These are phyloP conservation scores for Drosophila testacea DNA, from an alignment of 2,888 invertebrate species.

Conservation along the genomic window DNA sequence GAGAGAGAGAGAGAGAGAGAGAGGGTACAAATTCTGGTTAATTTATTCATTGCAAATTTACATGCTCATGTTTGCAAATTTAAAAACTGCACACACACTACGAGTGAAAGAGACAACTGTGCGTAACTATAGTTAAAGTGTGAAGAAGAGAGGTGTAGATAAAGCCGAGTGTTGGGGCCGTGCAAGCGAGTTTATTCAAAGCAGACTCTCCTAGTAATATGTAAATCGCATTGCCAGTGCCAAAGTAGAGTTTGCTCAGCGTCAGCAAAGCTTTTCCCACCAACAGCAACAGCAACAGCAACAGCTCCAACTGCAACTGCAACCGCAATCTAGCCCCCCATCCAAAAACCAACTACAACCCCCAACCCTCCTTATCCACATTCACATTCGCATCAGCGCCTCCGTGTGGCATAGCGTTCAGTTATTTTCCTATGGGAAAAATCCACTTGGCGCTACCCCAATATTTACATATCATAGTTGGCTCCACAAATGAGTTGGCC, in stretches of 20 bases:
- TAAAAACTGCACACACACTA: slow-evolving; percentile 64
- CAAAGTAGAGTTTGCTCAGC: slow-evolving; percentile 66
- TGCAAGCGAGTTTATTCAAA: slow-evolving; percentile 74
- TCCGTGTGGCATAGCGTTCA: slow-evolving; percentile 54
- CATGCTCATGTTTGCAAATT: slow-evolving; percentile 80
- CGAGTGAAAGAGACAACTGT: slow-evolving; percentile 20
- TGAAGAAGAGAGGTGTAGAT: slow-evolving; percentile 28
- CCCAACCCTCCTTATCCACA: slow-evolving; percentile 11
- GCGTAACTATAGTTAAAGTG: slow-evolving; percentile 11
- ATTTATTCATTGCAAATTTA: slow-evolving; percentile 80
- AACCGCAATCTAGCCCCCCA: background rate
- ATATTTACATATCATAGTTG: slow-evolving; percentile 72
- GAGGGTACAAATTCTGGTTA: slow-evolving; percentile 57
- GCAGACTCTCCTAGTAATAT: slow-evolving; percentile 78
- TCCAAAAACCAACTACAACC: background rate
- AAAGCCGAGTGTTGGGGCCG: slow-evolving; percentile 37
- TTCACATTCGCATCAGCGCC: slow-evolving; percentile 64
- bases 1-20: background rate
- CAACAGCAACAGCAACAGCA: slow-evolving; percentile 11
- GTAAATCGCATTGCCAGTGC: slow-evolving; percentile 74
- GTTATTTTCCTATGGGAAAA: slow-evolving; percentile 66
- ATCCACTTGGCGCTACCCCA: slow-evolving; percentile 66
- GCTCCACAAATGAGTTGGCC: slow-evolving; percentile 60
- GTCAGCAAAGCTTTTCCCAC: slow-evolving; percentile 49
- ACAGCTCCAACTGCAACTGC: slow-evolving; percentile 21